These are phyloP conservation scores for Carassius carassius DNA, from an alignment of 2,113 vertebrate genomes.

Conservation along the genomic window DNA sequence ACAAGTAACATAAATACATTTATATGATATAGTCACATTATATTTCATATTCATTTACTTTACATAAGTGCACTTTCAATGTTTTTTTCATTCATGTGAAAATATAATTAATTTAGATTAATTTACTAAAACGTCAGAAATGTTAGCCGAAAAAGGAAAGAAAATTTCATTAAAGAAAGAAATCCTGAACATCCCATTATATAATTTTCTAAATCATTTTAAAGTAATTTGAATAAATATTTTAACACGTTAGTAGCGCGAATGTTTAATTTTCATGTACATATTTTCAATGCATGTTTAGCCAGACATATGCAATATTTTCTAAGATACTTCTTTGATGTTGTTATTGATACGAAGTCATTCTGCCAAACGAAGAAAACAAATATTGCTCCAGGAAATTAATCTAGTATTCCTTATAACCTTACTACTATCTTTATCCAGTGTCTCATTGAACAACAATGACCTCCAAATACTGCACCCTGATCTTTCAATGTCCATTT, in stretches of 20 bases:
- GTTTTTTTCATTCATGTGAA: background rate
- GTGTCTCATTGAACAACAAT: background rate
- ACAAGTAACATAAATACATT: background rate
- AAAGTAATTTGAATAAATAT: background rate
- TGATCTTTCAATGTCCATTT: conserved; percentile 36
- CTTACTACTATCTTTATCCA: background rate
- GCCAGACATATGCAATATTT: background rate
- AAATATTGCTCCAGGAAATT: background rate
- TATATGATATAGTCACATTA: too few species aligned
- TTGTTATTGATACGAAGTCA: background rate
- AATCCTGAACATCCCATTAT: background rate
- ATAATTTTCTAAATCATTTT: background rate
- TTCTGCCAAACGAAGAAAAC: background rate
- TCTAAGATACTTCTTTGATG: background rate
- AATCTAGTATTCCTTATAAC: background rate
- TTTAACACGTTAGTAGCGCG: background rate
- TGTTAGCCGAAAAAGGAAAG: background rate
- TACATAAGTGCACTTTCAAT: background rate
- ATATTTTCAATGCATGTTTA: background rate
- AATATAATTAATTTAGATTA: too few species aligned
- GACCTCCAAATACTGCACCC: conserved; percentile 4
- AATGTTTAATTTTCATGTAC: background rate
- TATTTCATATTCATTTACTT: too few species aligned
- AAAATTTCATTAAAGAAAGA: background rate
- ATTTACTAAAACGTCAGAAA: background rate